These are phyloP conservation scores for Strix occidentalis DNA, from an alignment of 2,797 vertebrate genomes.

Conservation along the genomic window DNA sequence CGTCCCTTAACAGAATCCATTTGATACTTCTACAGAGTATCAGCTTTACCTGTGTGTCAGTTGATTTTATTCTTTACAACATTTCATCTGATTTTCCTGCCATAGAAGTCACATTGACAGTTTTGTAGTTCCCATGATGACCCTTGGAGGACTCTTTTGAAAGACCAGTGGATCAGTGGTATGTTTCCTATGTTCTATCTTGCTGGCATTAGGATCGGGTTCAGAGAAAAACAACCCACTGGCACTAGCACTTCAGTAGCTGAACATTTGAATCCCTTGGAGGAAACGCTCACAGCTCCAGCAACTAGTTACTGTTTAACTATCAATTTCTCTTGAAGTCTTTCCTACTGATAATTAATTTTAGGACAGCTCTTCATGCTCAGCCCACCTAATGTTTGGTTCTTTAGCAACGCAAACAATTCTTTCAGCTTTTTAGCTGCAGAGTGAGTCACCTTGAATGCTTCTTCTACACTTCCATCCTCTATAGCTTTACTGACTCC, in stretches of 20 bases:
- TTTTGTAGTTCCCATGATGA: not conserved
- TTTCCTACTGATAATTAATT: not conserved
- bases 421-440: not conserved
- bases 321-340: not conserved
- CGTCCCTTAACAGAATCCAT: not conserved
- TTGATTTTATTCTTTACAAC: constrained; percentile 2
- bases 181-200: not conserved
- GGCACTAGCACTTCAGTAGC: not conserved
- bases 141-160: not conserved
- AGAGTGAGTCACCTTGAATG: not conserved
- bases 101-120: not conserved
- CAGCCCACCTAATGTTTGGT: not conserved
- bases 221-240: not conserved
- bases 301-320: not conserved
- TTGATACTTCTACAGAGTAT: not conserved
- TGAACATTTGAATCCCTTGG: not conserved
- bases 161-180: not conserved
- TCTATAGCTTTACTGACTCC: not conserved
- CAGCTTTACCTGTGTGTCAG: not conserved
- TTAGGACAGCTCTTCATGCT: not conserved
- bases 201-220: not conserved
- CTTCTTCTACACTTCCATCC: not conserved
- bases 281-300: not conserved
- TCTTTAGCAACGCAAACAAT: not conserved
- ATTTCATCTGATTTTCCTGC: not conserved